phyloP scores from a whole-genome alignment of 2,888 invertebrate species.

The Megastigmus dorsalis region DNA sequence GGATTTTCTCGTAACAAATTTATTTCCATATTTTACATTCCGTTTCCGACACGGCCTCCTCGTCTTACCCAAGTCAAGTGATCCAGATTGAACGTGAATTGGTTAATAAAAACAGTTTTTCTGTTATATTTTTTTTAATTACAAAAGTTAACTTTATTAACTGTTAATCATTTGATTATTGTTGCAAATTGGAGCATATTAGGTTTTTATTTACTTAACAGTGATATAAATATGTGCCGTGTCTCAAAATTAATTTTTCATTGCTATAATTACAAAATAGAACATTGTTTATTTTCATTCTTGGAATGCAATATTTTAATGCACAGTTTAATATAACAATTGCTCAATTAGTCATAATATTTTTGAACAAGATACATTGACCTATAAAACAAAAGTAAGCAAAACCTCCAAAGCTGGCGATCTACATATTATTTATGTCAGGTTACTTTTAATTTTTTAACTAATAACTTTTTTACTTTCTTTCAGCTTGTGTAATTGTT shows the following conservation, averaged over 20 bases:
- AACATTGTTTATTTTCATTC: background rate
- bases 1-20: too few relatives aligned
- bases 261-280: background rate
- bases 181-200: constrained; percentile 56
- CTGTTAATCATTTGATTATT: constrained; percentile 7
- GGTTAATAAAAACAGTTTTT: constrained; percentile 48
- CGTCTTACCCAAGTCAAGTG: constrained; percentile 43
- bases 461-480: constrained; percentile 64
- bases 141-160: constrained; percentile 1
- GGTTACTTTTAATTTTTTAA: background rate
- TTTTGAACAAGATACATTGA: background rate
- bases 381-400: constrained; percentile 13
- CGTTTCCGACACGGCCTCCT: constrained; percentile 27
- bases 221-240: background rate
- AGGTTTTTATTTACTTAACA: constrained; percentile 1
- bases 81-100: constrained; percentile 53
- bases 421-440: background rate
- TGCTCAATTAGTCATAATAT: background rate
- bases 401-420: constrained; percentile 18
- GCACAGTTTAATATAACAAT: background rate
- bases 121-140: background rate
- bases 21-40: constrained; percentile 4
- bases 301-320: too few relatives aligned
- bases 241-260: background rate
- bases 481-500: constrained; percentile 82